phyloP scores from a whole-genome alignment of 2,797 vertebrate genomes.

The Ammospiza maritima region DNA sequence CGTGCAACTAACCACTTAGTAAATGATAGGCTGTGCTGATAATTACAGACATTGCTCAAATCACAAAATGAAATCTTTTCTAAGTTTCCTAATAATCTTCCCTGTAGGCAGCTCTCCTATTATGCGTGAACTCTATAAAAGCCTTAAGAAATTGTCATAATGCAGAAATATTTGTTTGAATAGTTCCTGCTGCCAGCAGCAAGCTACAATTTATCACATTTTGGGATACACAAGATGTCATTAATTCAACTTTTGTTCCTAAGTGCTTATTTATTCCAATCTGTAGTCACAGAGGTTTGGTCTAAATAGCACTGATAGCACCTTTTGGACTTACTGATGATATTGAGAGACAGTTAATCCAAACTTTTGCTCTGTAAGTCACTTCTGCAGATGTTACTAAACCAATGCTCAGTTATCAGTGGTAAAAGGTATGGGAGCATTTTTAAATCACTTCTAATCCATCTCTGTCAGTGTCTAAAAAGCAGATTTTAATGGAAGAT shows the following conservation, averaged over 20 bases:
- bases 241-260: background rate
- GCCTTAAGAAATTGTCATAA: slow-evolving; percentile 11
- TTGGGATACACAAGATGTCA: background rate
- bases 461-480: background rate
- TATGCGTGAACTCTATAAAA: background rate
- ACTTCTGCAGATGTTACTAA: background rate
- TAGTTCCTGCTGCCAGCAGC: slow-evolving; percentile 33
- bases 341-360: background rate
- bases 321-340: background rate
- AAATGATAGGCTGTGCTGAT: slow-evolving; percentile 55
- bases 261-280: slow-evolving; percentile 20
- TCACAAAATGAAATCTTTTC: slow-evolving; percentile 53
- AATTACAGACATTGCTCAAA: slow-evolving; percentile 56
- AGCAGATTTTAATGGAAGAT: background rate
- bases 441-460: background rate
- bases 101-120: slow-evolving; percentile 21
- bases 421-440: background rate
- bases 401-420: background rate
- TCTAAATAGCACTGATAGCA: background rate
- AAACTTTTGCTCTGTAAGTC: background rate
- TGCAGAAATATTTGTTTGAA: slow-evolving; percentile 58
- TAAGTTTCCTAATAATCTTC: slow-evolving; percentile 47
- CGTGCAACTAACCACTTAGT: slow-evolving; percentile 35
- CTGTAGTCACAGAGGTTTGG: background rate
- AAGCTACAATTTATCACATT: slow-evolving; percentile 48